These are phyloP conservation scores for Zophobas atratus DNA, from an alignment of 1,140 invertebrate genomes.

Conservation along the genomic window DNA sequence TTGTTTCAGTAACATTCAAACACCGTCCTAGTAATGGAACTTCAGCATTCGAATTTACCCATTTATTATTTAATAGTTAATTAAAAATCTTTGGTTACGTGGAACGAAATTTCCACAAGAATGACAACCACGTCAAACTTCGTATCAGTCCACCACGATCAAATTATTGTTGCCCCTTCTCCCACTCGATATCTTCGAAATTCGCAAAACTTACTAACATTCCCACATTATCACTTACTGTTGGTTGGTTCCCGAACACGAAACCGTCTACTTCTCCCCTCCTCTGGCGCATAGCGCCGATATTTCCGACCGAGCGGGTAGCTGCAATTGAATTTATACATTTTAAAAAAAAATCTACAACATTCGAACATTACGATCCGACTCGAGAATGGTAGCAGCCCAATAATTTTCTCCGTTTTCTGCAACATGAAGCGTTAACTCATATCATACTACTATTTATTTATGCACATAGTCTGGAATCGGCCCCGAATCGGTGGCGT, in stretches of 20 bases:
- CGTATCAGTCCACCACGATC: too few species aligned
- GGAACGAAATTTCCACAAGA: too few species aligned
- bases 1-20: too few species aligned
- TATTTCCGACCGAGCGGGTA: constrained; percentile 26
- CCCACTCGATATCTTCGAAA: background rate
- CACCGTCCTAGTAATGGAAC: too few species aligned
- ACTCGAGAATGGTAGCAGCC: constrained; percentile 7
- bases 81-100: too few species aligned
- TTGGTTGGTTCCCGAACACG: constrained; percentile 15
- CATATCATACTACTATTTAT: constrained; percentile 18
- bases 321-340: constrained; percentile 38
- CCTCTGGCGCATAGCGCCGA: constrained; percentile 8
- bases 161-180: too few species aligned
- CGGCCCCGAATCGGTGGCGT: constrained; percentile 16
- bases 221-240: constrained; percentile 21
- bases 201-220: too few species aligned
- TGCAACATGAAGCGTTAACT: constrained; percentile 32
- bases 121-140: too few species aligned
- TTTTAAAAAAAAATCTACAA: constrained; percentile 16
- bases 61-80: too few species aligned
- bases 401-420: constrained; percentile 14
- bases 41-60: too few species aligned
- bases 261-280: constrained; percentile 18
- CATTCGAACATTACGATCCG: constrained; percentile 27
- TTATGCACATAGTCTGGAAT: constrained; percentile 22